Percentiles rank a stretch among this genome's conserved stretches.
These are phyloP conservation scores for Cheilosia vulpina DNA, from an alignment of 2,888 invertebrate species.

Conservation along the genomic window DNA sequence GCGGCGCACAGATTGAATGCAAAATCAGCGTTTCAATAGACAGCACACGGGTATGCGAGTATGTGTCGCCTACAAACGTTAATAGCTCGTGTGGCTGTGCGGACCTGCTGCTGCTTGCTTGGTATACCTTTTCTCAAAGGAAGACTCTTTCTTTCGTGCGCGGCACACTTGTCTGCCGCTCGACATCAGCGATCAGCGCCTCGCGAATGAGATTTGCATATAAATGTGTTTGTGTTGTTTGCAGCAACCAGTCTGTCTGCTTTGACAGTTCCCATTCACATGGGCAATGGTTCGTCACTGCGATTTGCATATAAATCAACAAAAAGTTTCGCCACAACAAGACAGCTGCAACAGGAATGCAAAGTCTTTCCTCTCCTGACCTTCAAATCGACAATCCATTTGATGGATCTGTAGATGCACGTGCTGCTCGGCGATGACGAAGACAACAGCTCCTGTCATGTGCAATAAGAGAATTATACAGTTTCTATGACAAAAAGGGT, in stretches of 20 bases:
- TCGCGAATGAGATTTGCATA: constrained; percentile 64
- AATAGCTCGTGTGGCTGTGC: constrained; percentile 51
- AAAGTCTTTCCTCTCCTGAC: constrained; percentile 43
- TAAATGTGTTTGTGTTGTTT: constrained; percentile 37
- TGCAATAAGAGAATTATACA: constrained; percentile 19
- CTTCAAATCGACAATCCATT: constrained; percentile 21
- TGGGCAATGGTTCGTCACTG: constrained; percentile 50
- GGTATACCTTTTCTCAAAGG: constrained; percentile 29
- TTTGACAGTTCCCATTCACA: constrained; percentile 65
- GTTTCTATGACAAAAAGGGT: constrained; percentile 36
- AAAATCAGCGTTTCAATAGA: constrained; percentile 70
- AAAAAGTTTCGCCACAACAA: constrained; percentile 45
- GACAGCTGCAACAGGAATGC: constrained; percentile 56
- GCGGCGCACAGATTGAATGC: constrained; percentile 61
- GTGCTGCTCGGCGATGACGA: not conserved
- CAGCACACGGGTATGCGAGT: constrained; percentile 6
- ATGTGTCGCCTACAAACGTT: constrained; percentile 54
- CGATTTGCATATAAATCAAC: constrained; percentile 68
- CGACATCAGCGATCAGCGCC: constrained; percentile 65
- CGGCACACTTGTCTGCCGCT: constrained; percentile 73
- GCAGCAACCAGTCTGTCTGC: constrained; percentile 50
- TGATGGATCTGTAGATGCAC: constrained; percentile 10
- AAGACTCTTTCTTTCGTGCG: constrained; percentile 33
- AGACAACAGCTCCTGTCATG: not conserved
- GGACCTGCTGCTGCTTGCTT: not conserved